These are phyloP conservation scores for Protonibea diacanthus DNA, from an alignment of 2,797 vertebrate genomes.

Conservation along the genomic window DNA sequence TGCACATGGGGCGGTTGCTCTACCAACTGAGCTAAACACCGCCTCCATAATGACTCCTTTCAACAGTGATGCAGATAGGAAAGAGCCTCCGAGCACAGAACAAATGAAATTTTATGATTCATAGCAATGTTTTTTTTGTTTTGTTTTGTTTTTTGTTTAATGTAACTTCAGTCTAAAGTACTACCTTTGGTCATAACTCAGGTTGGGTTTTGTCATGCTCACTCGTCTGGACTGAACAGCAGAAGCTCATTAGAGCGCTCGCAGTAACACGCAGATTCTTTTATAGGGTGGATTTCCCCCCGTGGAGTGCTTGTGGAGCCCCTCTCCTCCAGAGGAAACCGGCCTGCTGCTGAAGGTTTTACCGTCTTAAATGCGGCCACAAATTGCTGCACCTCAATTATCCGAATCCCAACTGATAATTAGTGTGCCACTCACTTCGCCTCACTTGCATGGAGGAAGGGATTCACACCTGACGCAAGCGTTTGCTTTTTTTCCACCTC, in stretches of 20 bases:
- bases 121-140: slow-evolving; percentile 1
- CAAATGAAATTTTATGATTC: slow-evolving; percentile 19
- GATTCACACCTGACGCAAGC: slow-evolving; percentile 54
- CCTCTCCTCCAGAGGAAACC: slow-evolving; percentile 49
- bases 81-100: slow-evolving; percentile 23
- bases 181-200: slow-evolving; percentile 29
- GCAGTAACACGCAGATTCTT: slow-evolving; percentile 48
- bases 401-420: slow-evolving; percentile 55
- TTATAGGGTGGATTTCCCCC: slow-evolving; percentile 69
- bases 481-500: slow-evolving; percentile 7
- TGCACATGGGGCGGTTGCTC: no score
- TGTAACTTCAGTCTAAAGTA: slow-evolving; percentile 17
- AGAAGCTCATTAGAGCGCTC: slow-evolving; percentile 19
- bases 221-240: slow-evolving; percentile 55
- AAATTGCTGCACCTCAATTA: slow-evolving; percentile 64
- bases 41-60: background rate
- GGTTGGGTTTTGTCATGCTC: slow-evolving; percentile 27
- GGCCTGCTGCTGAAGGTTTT: slow-evolving; percentile 44
- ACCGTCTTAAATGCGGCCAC: slow-evolving; percentile 40
- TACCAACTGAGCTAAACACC: no score
- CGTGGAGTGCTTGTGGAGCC: slow-evolving; percentile 16
- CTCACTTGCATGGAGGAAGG: slow-evolving; percentile 2
- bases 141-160: background rate
- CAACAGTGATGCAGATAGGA: slow-evolving; percentile 5
- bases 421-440: slow-evolving; percentile 45